phyloP scores from a whole-genome alignment of 2,797 vertebrate species.

The Thamnophis elegans region DNA sequence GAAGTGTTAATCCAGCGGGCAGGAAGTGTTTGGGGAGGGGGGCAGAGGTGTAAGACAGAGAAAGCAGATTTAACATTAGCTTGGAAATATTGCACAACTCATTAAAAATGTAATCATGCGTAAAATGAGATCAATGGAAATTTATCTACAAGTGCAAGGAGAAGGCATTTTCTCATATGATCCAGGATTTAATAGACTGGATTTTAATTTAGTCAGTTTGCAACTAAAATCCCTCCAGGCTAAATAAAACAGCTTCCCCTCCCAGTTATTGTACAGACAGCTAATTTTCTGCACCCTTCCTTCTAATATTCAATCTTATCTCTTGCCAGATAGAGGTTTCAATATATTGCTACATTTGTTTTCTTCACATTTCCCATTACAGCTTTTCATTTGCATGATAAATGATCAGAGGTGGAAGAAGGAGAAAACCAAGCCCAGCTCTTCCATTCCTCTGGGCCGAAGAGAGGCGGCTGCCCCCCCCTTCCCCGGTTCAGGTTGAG shows the following conservation, averaged over 20 bases:
- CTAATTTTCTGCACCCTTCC: conserved; percentile 80
- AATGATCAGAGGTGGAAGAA: conserved; percentile 75
- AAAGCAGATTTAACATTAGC: conserved; percentile 85
- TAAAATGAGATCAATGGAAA: conserved; percentile 96
- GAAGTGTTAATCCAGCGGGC: conserved; percentile 82
- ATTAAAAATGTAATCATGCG: conserved; percentile 95
- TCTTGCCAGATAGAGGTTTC: conserved; percentile 74
- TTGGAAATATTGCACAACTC: conserved; percentile 86
- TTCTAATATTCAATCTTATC: conserved; percentile 82
- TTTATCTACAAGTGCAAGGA: conserved; percentile 86
- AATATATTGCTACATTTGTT: conserved; percentile 79
- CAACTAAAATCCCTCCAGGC: conserved; percentile 85
- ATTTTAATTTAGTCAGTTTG: conserved; percentile 91
- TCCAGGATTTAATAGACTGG: conserved; percentile 88
- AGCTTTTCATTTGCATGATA: conserved; percentile 82
- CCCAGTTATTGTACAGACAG: conserved; percentile 82
- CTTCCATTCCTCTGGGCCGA: conserved; percentile 79
- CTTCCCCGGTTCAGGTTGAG: conserved; percentile 4
- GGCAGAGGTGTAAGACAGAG: conserved; percentile 61
- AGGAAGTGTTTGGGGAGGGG: conserved; percentile 63
- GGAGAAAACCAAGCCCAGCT: conserved; percentile 69
- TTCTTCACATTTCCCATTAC: conserved; percentile 79
- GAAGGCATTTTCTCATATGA: conserved; percentile 84
- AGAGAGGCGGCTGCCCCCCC: conserved; percentile 70
- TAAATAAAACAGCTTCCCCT: conserved; percentile 82